Evolutionary conservation across 2,888 invertebrate genomes (phyloP).

Genomic region (Synanthedon vespiformis): DNA sequence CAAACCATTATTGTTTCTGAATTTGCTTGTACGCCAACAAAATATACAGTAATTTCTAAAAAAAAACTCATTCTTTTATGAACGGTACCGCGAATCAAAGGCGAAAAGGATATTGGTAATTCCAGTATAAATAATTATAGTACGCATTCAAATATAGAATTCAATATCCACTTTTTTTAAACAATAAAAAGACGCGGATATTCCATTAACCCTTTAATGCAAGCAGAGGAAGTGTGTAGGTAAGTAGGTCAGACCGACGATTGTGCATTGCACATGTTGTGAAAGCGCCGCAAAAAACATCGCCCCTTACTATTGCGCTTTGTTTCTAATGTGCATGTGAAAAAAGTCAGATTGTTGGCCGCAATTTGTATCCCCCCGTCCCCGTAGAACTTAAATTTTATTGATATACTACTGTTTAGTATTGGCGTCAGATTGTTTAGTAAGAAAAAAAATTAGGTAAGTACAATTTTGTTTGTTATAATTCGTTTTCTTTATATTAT

Average conservation of each 20-base stretch:
- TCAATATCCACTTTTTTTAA: too few species aligned
- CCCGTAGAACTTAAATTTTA: conserved; percentile 15
- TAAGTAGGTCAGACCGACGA: conserved; percentile 64
- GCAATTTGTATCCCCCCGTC: conserved; percentile 52
- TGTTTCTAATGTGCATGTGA: conserved; percentile 38
- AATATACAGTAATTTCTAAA: too few species aligned
- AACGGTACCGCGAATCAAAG: too few species aligned
- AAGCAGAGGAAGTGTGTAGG: conserved; percentile 60
- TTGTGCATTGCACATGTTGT: conserved; percentile 65
- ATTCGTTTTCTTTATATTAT: too few species aligned
- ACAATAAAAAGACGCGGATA: conserved; percentile 38
- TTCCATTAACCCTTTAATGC: conserved; percentile 59
- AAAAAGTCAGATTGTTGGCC: conserved; percentile 62
- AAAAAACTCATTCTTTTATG: too few species aligned
- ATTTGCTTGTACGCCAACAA: too few species aligned
- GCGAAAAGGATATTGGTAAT: too few species aligned
- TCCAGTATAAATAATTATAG: too few species aligned
- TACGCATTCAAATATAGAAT: too few species aligned
- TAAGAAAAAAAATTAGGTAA: too few species aligned
- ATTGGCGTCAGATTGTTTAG: conserved; percentile 18
- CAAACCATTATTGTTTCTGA: too few species aligned
- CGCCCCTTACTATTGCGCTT: conserved; percentile 47
- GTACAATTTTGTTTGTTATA: too few species aligned
- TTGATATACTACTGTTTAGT: conserved; percentile 11
- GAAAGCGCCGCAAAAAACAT: conserved; percentile 62